Percentiles rank a stretch among this genome's conserved stretches.
Evolutionary conservation across 2,888 invertebrate genomes (phyloP).

Genomic region (Tubulanus polymorphus): DNA sequence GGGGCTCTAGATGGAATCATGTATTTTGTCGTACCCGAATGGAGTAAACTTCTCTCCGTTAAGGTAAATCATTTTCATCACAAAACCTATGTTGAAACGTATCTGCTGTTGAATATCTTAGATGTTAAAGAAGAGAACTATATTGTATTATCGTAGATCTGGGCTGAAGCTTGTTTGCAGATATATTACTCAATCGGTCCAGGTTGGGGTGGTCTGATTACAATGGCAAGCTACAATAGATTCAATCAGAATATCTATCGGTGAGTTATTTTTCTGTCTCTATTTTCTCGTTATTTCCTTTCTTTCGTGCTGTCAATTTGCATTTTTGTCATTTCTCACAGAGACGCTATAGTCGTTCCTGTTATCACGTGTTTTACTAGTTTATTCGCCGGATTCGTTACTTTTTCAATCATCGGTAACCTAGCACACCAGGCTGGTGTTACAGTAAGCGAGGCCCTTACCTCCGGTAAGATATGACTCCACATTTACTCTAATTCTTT

Average conservation of each 20-base stretch:
- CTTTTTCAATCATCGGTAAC: constrained; percentile 32
- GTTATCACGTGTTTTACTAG: constrained; percentile 27
- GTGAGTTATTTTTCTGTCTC: too few species aligned
- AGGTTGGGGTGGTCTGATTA: constrained; percentile 32
- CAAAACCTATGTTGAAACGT: too few species aligned
- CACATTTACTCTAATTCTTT: too few species aligned
- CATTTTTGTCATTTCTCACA: too few species aligned
- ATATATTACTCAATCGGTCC: constrained; percentile 52
- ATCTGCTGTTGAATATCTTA: too few species aligned
- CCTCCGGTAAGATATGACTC: too few species aligned
- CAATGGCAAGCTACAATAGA: constrained; percentile 34
- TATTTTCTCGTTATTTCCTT: too few species aligned
- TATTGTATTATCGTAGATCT: constrained; percentile 31
- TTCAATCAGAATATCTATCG: constrained; percentile 29
- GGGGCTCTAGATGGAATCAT: not conserved
- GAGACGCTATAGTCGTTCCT: constrained; percentile 28
- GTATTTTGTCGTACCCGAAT: not conserved
- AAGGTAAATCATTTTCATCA: too few species aligned
- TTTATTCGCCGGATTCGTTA: constrained; percentile 30
- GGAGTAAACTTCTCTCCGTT: too few species aligned
- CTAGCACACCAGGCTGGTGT: constrained; percentile 25
- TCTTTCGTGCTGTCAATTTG: too few species aligned
- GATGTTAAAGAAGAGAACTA: too few species aligned
- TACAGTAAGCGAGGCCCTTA: constrained; percentile 20
- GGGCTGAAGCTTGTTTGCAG: constrained; percentile 48